Percentiles rank a stretch among this genome's conserved stretches.
phyloP scores from a whole-genome alignment of 2,888 invertebrate species.

The Argynnis bischoffii region DNA sequence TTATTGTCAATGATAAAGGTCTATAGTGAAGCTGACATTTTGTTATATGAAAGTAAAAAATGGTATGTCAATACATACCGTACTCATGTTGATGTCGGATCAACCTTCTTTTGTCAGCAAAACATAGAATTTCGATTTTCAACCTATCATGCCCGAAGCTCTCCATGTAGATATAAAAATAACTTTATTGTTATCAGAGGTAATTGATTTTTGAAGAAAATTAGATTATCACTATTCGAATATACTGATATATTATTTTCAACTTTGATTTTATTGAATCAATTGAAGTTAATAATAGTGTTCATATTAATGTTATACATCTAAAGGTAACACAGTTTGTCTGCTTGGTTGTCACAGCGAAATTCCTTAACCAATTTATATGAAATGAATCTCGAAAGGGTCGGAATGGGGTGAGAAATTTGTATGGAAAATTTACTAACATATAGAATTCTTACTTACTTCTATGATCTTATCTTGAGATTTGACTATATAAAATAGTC shows the following conservation, averaged over 20 bases:
- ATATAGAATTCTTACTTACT: too few relatives aligned
- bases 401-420: too few relatives aligned
- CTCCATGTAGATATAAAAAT: conserved; percentile 5
- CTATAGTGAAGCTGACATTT: conserved; percentile 68
- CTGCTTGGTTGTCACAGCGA: neutral
- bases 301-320: neutral
- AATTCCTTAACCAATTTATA: neutral
- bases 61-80: conserved; percentile 45
- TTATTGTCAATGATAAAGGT: conserved; percentile 76
- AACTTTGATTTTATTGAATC: neutral
- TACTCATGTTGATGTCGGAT: conserved; percentile 52
- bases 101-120: conserved; percentile 52
- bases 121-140: conserved; percentile 25
- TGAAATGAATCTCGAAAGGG: neutral
- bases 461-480: too few relatives aligned
- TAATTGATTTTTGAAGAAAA: conserved; percentile 11
- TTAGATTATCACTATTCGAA: too few relatives aligned
- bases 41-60: conserved; percentile 74
- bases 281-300: neutral
- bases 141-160: conserved; percentile 5
- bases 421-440: too few relatives aligned
- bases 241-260: too few relatives aligned
- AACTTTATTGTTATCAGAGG: conserved; percentile 7
- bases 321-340: neutral
- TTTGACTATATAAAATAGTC: too few relatives aligned